Conservation (phyloP, 2,888 invertebrate genomes). For the Hydrotaea cyrtoneurina region DNA sequence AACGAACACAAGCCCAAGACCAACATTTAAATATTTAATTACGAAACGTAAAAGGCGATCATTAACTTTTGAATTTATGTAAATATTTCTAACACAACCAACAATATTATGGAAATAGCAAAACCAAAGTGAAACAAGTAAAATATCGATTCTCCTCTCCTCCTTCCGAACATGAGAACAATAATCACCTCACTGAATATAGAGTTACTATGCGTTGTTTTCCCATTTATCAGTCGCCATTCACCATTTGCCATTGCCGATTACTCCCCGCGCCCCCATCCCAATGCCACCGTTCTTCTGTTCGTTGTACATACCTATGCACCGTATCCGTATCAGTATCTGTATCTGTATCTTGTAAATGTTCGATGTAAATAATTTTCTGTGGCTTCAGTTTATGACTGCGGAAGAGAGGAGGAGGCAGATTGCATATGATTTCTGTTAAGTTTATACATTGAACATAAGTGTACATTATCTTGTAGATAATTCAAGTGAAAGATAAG, state of each 20-base stretch:
- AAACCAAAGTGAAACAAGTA: neutral
- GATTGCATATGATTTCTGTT: conserved; percentile 5
- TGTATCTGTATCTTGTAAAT: conserved; percentile 17
- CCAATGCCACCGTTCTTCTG: neutral
- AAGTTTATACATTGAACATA: conserved; percentile 9
- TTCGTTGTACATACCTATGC: conserved; percentile 45
- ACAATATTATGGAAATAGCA: neutral
- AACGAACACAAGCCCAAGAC: conserved; percentile 48
- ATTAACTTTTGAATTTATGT: conserved; percentile 41
- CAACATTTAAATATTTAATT: conserved; percentile 47
- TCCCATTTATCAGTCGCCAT: neutral
- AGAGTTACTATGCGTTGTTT: neutral
- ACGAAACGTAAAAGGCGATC: conserved; percentile 31
- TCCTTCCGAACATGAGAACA: conserved; percentile 7
- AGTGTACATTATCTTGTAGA: conserved; percentile 61
- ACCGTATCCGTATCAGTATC: conserved; percentile 19
- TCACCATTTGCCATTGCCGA: neutral
- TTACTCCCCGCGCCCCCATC: neutral
- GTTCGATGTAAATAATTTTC: conserved; percentile 29
- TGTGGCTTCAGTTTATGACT: conserved; percentile 5
- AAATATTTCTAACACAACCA: conserved; percentile 13
- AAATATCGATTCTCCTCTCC: conserved; percentile 11
- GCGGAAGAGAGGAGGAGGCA: conserved; percentile 21
- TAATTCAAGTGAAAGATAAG: conserved; percentile 46
- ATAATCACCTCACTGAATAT: conserved; percentile 12